phyloP scores from a whole-genome alignment of 2,797 vertebrate species.

The Syncerus caffer region DNA sequence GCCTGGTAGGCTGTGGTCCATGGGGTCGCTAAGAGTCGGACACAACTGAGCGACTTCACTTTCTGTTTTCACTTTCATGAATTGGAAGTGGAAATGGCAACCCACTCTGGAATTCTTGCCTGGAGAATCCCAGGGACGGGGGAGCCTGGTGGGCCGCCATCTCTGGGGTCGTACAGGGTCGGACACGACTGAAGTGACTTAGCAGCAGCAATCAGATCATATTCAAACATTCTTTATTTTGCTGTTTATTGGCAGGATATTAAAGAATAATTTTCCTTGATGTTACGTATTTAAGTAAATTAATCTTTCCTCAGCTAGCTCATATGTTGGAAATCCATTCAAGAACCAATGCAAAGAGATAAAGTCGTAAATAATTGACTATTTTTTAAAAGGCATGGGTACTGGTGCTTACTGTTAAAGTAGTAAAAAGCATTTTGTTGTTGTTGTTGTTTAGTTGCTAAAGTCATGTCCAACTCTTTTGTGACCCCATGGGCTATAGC shows the following conservation, averaged over 20 bases:
- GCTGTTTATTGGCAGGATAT: neutral
- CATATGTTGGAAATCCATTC: neutral
- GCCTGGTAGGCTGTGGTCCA: no score
- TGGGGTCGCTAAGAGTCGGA: no score
- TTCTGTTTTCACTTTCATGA: no score
- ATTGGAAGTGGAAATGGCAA: no score
- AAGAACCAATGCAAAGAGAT: neutral
- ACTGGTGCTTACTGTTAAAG: neutral
- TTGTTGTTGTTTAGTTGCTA: neutral
- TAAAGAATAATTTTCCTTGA: neutral
- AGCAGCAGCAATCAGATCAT: neutral
- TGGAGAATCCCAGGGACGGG: no score
- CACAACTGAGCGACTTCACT: no score
- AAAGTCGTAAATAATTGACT: neutral
- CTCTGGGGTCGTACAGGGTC: no score
- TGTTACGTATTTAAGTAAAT: neutral
- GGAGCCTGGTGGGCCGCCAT: no score
- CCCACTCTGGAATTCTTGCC: no score
- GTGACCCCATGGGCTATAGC: neutral
- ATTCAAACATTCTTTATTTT: slow-evolving; percentile 13
- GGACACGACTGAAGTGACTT: no score
- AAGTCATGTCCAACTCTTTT: neutral
- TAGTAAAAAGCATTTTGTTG: neutral
- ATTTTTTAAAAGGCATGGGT: neutral
- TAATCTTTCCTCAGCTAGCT: neutral